Conservation (phyloP, 1,140 invertebrate species). For the Brachionus manjavacas region DNA sequence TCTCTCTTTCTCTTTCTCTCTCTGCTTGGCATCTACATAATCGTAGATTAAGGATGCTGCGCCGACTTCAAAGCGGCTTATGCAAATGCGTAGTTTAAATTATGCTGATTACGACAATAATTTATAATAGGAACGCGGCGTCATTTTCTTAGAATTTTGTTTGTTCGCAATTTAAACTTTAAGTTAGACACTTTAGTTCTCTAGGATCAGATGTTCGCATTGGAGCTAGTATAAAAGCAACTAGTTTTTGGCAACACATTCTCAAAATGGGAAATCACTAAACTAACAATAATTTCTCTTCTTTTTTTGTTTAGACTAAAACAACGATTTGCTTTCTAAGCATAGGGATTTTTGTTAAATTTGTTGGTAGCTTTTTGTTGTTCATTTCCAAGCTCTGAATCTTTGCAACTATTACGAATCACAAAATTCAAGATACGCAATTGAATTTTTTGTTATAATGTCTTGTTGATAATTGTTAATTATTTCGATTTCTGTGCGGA, state of each 20-base stretch:
- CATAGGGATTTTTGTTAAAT: background rate
- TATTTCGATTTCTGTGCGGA: background rate
- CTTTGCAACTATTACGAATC: background rate
- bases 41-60: background rate
- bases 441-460: slow-evolving; percentile 35
- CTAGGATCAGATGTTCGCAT: background rate
- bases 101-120: slow-evolving; percentile 20
- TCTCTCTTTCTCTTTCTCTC: too few relatives aligned
- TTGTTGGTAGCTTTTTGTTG: background rate
- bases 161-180: slow-evolving; percentile 16
- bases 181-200: background rate
- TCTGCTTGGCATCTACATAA: background rate
- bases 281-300: background rate
- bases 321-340: background rate
- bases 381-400: background rate
- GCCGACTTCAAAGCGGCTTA: background rate
- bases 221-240: background rate
- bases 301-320: background rate
- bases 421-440: slow-evolving; percentile 14
- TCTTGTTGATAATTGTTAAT: slow-evolving; percentile 24
- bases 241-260: background rate
- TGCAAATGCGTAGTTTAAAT: slow-evolving; percentile 23
- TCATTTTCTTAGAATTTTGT: background rate
- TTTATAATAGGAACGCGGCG: background rate
- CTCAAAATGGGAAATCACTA: background rate